Conservation (phyloP, 2,113 vertebrate species). For the Corvus hawaiiensis region DNA sequence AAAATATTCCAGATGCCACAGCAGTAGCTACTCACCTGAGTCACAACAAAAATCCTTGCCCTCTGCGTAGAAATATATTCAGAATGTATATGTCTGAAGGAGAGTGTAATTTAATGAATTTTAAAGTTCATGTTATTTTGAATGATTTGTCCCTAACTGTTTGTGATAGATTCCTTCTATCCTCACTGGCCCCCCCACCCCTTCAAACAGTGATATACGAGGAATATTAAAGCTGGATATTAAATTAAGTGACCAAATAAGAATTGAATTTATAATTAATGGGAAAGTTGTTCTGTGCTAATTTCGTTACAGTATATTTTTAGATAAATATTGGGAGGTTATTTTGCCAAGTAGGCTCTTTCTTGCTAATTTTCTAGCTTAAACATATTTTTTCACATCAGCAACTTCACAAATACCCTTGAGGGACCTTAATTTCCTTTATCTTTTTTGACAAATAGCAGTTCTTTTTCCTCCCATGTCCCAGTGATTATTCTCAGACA, state of each 20-base stretch:
- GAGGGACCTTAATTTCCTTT: not conserved
- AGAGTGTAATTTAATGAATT: not conserved
- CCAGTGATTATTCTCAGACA: not conserved
- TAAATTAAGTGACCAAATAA: not conserved
- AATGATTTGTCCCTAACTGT: not conserved
- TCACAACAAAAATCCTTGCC: not conserved
- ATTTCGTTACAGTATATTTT: not conserved
- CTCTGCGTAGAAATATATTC: not conserved
- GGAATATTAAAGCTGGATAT: not conserved
- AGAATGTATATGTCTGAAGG: not conserved
- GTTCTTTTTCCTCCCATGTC: not conserved
- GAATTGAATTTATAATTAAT: not conserved
- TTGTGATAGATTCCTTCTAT: not conserved
- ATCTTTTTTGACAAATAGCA: not conserved
- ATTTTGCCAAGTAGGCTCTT: not conserved
- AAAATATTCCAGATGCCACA: not conserved
- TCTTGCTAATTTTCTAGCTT: not conserved
- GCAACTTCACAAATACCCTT: not conserved
- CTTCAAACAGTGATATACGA: not conserved
- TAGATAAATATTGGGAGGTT: not conserved
- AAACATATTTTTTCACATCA: not conserved
- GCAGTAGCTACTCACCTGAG: not conserved
- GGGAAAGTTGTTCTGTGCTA: not conserved
- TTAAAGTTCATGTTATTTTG: not conserved
- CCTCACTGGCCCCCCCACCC: accelerated